Evolutionary conservation across 2,888 invertebrate genomes (phyloP), one percentile per base, ranked within the genome.

Genomic region (Halocaridina rubra): DNA sequence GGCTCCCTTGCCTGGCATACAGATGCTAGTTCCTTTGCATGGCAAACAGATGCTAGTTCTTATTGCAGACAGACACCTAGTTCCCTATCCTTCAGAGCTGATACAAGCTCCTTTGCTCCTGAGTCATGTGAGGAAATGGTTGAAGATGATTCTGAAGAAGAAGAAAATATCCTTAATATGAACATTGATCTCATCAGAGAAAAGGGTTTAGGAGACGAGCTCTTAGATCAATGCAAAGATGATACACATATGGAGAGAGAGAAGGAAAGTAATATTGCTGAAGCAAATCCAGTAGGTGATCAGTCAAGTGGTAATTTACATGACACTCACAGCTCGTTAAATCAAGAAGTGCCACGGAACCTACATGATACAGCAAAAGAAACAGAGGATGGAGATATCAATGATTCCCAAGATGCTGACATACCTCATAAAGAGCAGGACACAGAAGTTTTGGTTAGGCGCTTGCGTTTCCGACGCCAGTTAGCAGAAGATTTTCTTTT

Each of bases 11-110:
- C 33, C n/a, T 74, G 33, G 46, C 74, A 74, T 10, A 74, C 74
- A 39, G 74, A 74, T 33, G 39, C 76, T 22, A 81, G 81, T 30
- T 81, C 76, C 53, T 69, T 79, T 19, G 79, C 79, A 3, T 84
- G 84, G 84, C 84, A 80, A 16, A 84, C 84, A 5, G 84, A 84
- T 53, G 46, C 72, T 13, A 84, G 84, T 29, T 84, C 84, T 30
- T 82, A 71, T 30, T 53, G 76, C 10, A 57, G 82, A 59, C 81
- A 81, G 67, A 53, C 75, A 4, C n/a, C 74, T 4, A 46, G 75
- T 4, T 75, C 32, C 24, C 39, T 19, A 8, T 22, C 32, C 13
- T 75, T 22, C 22, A 79, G 46, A 46, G 69, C 39, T 19, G 79
- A 79, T 22, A 30, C 64, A 30, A 80, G 61, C 29, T 74, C 80